Evolutionary conservation across 2,888 invertebrate genomes (phyloP).

Genomic region (Belgica antarctica): DNA sequence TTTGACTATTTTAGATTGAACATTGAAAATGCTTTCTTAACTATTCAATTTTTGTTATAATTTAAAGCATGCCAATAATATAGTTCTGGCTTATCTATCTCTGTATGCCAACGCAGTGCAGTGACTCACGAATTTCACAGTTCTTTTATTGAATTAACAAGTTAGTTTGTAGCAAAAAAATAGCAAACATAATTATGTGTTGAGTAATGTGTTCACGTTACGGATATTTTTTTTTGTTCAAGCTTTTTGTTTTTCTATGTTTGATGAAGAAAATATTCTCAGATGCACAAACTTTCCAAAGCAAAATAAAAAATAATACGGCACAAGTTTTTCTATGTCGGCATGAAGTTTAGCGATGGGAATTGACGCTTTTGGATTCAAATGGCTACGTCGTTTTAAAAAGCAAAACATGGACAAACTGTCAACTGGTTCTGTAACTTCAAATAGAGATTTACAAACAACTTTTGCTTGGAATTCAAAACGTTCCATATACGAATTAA

Average conservation of each 20-base stretch:
- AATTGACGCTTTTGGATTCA: too few species aligned
- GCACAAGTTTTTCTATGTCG: neutral
- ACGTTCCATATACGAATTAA: too few species aligned
- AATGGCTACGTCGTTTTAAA: too few species aligned
- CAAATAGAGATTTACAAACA: too few species aligned
- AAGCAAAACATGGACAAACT: too few species aligned
- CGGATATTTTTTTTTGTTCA: neutral
- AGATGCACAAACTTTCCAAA: conserved; percentile 35
- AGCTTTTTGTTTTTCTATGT: conserved; percentile 13
- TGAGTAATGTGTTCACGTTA: conserved; percentile 10
- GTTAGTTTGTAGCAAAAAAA: conserved; percentile 38
- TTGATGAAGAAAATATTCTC: conserved; percentile 20
- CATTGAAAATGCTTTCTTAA: conserved; percentile 33
- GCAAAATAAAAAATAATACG: neutral
- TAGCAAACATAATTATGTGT: neutral
- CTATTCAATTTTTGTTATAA: conserved; percentile 40
- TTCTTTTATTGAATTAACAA: conserved; percentile 44
- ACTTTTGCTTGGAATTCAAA: too few species aligned
- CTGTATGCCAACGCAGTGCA: conserved; percentile 44
- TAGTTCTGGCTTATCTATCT: conserved; percentile 44
- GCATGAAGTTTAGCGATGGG: too few species aligned
- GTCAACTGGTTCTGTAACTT: too few species aligned
- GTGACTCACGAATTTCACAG: conserved; percentile 42
- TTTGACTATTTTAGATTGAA: conserved; percentile 27
- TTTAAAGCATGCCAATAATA: conserved; percentile 44